Evolutionary conservation across 2,797 vertebrate genomes (phyloP), one percentile per base, ranked within the genome.

Genomic region (Sylvia borin): DNA sequence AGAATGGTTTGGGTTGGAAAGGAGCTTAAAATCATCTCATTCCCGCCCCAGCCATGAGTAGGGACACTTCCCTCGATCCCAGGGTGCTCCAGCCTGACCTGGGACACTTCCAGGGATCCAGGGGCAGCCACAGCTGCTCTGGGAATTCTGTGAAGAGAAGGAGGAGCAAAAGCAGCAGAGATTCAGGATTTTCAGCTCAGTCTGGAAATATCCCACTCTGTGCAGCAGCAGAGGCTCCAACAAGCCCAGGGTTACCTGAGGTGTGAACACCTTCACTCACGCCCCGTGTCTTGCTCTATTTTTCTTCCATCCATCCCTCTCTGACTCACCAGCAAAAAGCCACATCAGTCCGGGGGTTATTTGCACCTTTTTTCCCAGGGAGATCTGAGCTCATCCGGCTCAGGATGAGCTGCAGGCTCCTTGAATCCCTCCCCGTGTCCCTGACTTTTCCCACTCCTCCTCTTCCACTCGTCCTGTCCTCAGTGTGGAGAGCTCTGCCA

Each of bases 341-440:
- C 34, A 9, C 50, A 47, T 9, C 43, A 2, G 0, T 3, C 58
- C 34, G 14, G 9, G 58, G 9, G 20, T 8, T n/a, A 58, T 40
- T 11, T 0, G 11, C 13, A 21, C 16, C 26, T 13, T 22, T 68
- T 45, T 29, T 17, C 9, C 45, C 50, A 20, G 11, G 70, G 72
- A 24, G 64, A 54, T 3, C 19, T 19, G 36, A 36, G 36, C 10
- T 36, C 36, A 31, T 14, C n/a, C 3, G 2, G 4, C 19, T 42
- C 71, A 20, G 67, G 31, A 32, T 13, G 61, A 3, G 3, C 61
- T 48, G 48, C 27, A 73, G 48, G 36, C 21, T 36, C 43, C 20
- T 14, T 3, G 7, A 14, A 27, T 6, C 31, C 51, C 43, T 64
- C 7, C 55, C 27, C n/a, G 0, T 2, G 3, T 3, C 42, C 60